A percentile compares a stretch with the other conserved stretches of the same genome.
phyloP scores from a whole-genome alignment of 2,888 invertebrate genomes.

The Stenichneumon culpator region DNA sequence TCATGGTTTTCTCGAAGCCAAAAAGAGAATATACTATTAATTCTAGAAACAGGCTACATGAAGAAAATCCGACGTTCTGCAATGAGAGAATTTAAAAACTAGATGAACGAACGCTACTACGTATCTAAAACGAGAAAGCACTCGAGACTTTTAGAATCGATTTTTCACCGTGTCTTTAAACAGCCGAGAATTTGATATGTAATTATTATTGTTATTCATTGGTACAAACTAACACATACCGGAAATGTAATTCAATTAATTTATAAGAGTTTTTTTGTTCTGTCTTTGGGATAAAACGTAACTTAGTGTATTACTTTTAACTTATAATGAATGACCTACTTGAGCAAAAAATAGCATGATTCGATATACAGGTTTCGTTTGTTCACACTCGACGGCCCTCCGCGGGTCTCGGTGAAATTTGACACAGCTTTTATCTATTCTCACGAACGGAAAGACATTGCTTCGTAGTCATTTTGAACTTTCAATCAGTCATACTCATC shows the following conservation, averaged over 20 bases:
- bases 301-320: slow-evolving; percentile 17
- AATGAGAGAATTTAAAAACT: slow-evolving; percentile 9
- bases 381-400: slow-evolving; percentile 13
- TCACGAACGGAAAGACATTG: slow-evolving; percentile 52
- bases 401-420: slow-evolving; percentile 38
- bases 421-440: slow-evolving; percentile 60
- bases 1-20: slow-evolving; percentile 22
- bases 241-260: slow-evolving; percentile 28
- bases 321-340: slow-evolving; percentile 43
- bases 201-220: slow-evolving; percentile 21
- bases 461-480: slow-evolving; percentile 40
- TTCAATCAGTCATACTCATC: slow-evolving; percentile 80
- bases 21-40: slow-evolving; percentile 15
- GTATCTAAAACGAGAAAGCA: slow-evolving; percentile 35
- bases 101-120: background rate
- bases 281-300: slow-evolving; percentile 30
- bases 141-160: slow-evolving; percentile 4
- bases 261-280: slow-evolving; percentile 29
- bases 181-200: slow-evolving; percentile 59
- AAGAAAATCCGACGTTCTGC: slow-evolving; percentile 5
- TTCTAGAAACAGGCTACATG: slow-evolving; percentile 12
- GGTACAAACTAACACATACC: slow-evolving; percentile 3
- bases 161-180: background rate
- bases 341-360: slow-evolving; percentile 63
- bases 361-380: slow-evolving; percentile 49